These are phyloP conservation scores for Bufotes viridis DNA, from an alignment of 2,797 vertebrate species.

Conservation along the genomic window DNA sequence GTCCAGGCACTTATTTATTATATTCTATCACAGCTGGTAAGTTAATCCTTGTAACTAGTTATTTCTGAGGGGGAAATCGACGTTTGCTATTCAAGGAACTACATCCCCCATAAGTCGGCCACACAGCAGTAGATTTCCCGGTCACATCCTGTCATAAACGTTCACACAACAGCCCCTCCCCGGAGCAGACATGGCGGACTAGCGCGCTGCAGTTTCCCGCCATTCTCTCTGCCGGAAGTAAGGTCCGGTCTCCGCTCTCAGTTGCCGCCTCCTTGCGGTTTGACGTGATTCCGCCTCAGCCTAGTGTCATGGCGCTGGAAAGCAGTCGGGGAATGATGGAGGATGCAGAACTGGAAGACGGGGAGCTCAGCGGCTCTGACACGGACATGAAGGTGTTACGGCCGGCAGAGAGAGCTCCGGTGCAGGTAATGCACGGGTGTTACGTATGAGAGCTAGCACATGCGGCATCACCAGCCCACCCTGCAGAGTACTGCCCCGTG, in stretches of 20 bases:
- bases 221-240: constrained; percentile 16
- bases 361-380: constrained; percentile 86
- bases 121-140: too few relatives aligned
- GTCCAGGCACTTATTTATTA: too few relatives aligned
- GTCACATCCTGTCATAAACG: too few relatives aligned
- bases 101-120: too few relatives aligned
- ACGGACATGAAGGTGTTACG: constrained; percentile 77
- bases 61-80: too few relatives aligned
- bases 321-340: constrained; percentile 69
- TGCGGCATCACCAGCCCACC: neutral
- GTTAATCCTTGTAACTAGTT: too few relatives aligned
- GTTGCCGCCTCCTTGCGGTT: neutral
- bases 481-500: neutral
- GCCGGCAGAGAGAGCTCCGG: constrained; percentile 55
- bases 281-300: constrained; percentile 37
- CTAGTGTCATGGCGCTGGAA: constrained; percentile 71
- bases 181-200: too few relatives aligned
- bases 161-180: too few relatives aligned
- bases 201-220: neutral
- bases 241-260: neutral
- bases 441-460: too few relatives aligned
- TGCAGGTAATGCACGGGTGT: constrained; percentile 64
- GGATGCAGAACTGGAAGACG: constrained; percentile 80
- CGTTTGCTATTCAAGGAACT: too few relatives aligned
- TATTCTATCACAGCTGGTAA: too few relatives aligned